These are phyloP conservation scores for Loripinus fragilis DNA, from an alignment of 2,888 invertebrate species.

Conservation along the genomic window DNA sequence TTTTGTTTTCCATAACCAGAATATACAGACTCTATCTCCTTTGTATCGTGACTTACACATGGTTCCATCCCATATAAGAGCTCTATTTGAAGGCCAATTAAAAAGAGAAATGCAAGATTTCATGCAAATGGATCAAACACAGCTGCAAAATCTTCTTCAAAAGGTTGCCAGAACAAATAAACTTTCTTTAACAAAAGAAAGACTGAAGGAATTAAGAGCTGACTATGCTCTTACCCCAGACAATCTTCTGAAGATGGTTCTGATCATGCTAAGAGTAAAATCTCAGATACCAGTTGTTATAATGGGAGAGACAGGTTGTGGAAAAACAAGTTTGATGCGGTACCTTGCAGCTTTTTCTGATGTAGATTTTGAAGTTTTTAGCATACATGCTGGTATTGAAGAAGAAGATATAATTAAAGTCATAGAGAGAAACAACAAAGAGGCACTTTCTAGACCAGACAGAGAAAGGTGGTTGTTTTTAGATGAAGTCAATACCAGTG, in stretches of 20 bases:
- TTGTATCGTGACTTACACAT: slow-evolving; percentile 54
- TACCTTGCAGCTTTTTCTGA: slow-evolving; percentile 64
- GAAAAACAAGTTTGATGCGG: slow-evolving; percentile 70
- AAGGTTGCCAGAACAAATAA: slow-evolving; percentile 49
- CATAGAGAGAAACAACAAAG: slow-evolving; percentile 36
- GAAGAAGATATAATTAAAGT: slow-evolving; percentile 45
- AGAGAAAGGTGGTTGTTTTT: slow-evolving; percentile 66
- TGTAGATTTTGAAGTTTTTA: slow-evolving; percentile 60
- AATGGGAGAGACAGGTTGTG: slow-evolving; percentile 76
- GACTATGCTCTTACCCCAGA: slow-evolving; percentile 70
- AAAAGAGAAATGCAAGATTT: slow-evolving; percentile 54
- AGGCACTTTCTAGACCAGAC: slow-evolving; percentile 33
- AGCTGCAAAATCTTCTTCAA: slow-evolving; percentile 50
- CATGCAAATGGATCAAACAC: slow-evolving; percentile 27
- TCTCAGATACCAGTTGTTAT: slow-evolving; percentile 67
- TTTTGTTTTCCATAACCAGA: slow-evolving; percentile 64
- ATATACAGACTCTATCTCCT: slow-evolving; percentile 63
- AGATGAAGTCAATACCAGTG: slow-evolving; percentile 73
- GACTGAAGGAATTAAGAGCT: slow-evolving; percentile 33
- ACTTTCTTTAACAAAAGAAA: slow-evolving; percentile 10
- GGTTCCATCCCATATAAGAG: slow-evolving; percentile 54
- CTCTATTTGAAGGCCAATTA: slow-evolving; percentile 65
- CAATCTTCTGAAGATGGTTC: slow-evolving; percentile 70
- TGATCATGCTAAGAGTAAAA: slow-evolving; percentile 64
- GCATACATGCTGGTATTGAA: slow-evolving; percentile 67